Evolutionary conservation across 2,888 invertebrate species (phyloP).

Genomic region (Pheosia gnoma): DNA sequence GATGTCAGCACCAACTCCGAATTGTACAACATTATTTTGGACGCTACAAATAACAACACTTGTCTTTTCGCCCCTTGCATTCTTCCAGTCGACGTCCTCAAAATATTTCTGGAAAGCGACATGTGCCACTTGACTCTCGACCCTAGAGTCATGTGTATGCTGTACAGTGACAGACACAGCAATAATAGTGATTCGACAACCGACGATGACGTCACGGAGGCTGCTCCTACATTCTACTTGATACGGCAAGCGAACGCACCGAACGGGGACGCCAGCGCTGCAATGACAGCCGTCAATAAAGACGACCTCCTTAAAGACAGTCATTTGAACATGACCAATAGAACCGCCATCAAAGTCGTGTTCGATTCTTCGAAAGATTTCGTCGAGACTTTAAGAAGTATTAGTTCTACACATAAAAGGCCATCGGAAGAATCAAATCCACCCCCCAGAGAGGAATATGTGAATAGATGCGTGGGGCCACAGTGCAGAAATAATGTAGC

Average conservation of each 20-base stretch:
- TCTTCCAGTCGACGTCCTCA: constrained; percentile 71
- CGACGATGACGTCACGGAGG: constrained; percentile 71
- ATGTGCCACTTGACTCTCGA: constrained; percentile 76
- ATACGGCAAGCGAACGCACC: constrained; percentile 70
- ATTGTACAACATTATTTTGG: constrained; percentile 69
- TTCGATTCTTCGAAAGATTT: constrained; percentile 76
- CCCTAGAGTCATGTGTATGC: constrained; percentile 71
- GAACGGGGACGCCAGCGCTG: constrained; percentile 63
- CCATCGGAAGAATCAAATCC: constrained; percentile 48
- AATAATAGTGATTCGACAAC: constrained; percentile 58
- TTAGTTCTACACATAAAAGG: constrained; percentile 54
- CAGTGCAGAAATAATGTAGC: constrained; percentile 67
- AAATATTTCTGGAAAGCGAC: constrained; percentile 66
- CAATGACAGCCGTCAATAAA: constrained; percentile 71
- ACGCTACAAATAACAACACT: constrained; percentile 71
- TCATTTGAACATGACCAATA: constrained; percentile 70
- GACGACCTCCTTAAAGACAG: constrained; percentile 68
- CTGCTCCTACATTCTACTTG: constrained; percentile 74
- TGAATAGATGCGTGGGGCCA: constrained; percentile 62
- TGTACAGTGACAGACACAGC: constrained; percentile 70
- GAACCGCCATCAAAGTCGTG: constrained; percentile 72
- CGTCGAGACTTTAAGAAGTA: constrained; percentile 72
- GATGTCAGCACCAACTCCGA: constrained; percentile 48
- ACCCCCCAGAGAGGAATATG: constrained; percentile 56
- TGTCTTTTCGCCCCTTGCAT: constrained; percentile 75